Evolutionary conservation across 92 coral and sea anemone species (phyloP), one percentile per base, ranked within the genome.

Genomic region (Siderastrea siderea): DNA sequence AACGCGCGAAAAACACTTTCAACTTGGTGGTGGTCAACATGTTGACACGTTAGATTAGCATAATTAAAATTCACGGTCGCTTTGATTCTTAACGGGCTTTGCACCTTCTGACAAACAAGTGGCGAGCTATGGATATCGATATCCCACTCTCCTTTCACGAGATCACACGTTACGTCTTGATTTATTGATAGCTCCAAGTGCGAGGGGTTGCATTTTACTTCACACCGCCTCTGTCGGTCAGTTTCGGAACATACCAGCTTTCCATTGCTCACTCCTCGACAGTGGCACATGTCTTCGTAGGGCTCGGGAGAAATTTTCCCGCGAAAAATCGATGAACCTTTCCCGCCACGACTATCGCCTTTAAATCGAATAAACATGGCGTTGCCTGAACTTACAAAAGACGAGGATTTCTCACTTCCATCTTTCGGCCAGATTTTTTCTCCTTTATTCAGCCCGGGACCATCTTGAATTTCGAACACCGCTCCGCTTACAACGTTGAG

Each of bases 181-280:
- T 80, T 74, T 48, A 75, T 49, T 48, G 82, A 68, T 4, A 94
- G 71, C 38, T 91, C 87, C 49, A 82, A 82, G 48, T 69, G 77
- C 7, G 81, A 90, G 8, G 78, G 47, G n/a, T 71, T 11, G 50
- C 97, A 94, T 9, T 90, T 62, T 47, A 92, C 64, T 72, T 83
- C 60, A 67, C 97, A 94, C 16, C 63, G 75, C 82, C 86, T 87
- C 73, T 75, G 80, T n/a, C 7, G 71, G 17, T 64, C 54, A 49
- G 11, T 54, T 43, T 94, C 93, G 47, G 62, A 71, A 53, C 97
- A 94, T 54, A 73, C 80, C 60, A 86, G 38, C 61, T 17, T 13
- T 75, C 97, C 93, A 64, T 94, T 94, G 69, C 8, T 74, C 61
- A 94, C 90, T 5, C 84, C 84, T 44, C 87, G 79, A 73, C 97